Base-by-base conservation (phyloP, 1,140 invertebrate genomes). In the Atta colombica region DNA sequence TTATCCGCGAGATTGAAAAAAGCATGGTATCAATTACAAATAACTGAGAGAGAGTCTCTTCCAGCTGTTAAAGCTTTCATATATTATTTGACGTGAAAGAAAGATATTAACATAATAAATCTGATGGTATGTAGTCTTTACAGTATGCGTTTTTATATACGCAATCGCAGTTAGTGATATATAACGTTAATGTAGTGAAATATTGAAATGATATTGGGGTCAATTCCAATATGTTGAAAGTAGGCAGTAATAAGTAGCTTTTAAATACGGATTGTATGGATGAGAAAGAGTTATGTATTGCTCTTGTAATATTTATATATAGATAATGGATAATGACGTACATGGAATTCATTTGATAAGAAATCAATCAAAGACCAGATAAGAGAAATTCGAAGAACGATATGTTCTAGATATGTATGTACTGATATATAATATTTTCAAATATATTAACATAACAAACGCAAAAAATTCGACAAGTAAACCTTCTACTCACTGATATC, bases 191-290 rank as follows among this genome's bases (percentile, higher is more conserved):
- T 35, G 28, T 14, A 28, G 4, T 3, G 5, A 28, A 35, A 60
- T 61, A 74, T 82, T 74, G 78, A 49, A 31, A 49, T 74, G 35
- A 82, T 82, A 82, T 60, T 55, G 6, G 6, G 25, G 39, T 82
- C 25, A 65, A 60, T 82, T 55, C 25, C 39, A 72, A 82, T 74
- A 49, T 71, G 35, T 74, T 28, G 35, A 49, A 28, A 72, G 21
- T 16, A 82, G 51, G 31, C 60, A 82, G 12, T 25, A 60, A 14
- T 61, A 80, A 80, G 63, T 55, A 80, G 49, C 31, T 25, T 18
- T 53, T 60, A 74, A 77, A 82, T 74, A 25, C 45, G 68, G 51
- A 60, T 60, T 18, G 8, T 60, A 58, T 49, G 53, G 3, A 45
- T 35, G 21, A 39, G 53, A 71, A 14, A 45, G 18, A 55, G 49